Base-by-base conservation (phyloP, 2,113 vertebrate species). In the Speoplatyrhinus poulsoni region DNA sequence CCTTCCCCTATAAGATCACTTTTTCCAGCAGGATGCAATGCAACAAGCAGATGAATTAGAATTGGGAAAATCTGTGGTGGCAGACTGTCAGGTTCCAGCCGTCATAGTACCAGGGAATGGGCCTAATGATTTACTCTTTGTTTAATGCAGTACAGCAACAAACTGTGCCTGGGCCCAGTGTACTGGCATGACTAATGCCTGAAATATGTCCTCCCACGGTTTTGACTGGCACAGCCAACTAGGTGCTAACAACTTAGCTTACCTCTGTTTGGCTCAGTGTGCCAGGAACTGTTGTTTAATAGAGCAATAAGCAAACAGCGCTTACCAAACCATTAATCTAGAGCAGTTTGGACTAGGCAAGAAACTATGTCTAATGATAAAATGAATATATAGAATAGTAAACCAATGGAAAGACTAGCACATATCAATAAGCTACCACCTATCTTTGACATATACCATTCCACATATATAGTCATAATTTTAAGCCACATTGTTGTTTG, bases 31-130 rank as follows among this genome's bases (percentile, higher is more conserved):
- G 77, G 78, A 78, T 76, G 79, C 75, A 78, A 87, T 84, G 78
- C 86, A 90, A 83, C 74, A 75, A 82, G 75, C 79, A 84, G 82
- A 91, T 87, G 87, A 87, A 80, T 87, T 85, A 60, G 70, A 83
- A 87, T 83, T 75, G 77, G 82, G 77, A 76, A 86, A 88, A 83
- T 82, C 65, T 72, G 80, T 63, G 61, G 81, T 89, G 85, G 88
- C 83, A 82, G 79, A 65, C 72, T 81, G 77, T 87, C 73, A 60
- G 68, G 70, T 87, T 89, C 74, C 70, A 88, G 77, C 83, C 41
- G n/a, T 85, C 82, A 87, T 67, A 53, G 80, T 77, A 77, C 46
- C 75, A 47, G 79, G 72, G 74, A 89, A 15, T 82, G 77, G 63
- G 78, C 79, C 82, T 84, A 86, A 87, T 87, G 83, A 80, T 90